phyloP scores from a whole-genome alignment of 2,888 invertebrate genomes.

The Lissocephala sabroskyi region DNA sequence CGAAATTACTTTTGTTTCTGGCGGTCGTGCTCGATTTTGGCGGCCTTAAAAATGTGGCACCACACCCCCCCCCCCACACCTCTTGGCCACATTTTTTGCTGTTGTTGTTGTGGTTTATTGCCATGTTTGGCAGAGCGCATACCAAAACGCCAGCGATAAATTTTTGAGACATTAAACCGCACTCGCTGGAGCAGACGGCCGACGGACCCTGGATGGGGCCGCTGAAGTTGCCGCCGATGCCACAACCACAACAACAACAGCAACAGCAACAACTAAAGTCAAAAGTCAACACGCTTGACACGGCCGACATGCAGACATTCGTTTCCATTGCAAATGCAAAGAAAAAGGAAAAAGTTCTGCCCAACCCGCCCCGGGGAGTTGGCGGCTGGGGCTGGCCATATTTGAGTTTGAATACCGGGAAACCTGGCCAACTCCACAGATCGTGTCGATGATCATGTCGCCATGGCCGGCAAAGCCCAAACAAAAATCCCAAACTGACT shows the following conservation, averaged over 20 bases:
- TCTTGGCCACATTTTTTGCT: background rate
- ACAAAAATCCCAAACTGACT: conserved; percentile 12
- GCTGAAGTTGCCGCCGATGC: conserved; percentile 14
- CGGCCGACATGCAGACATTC: conserved; percentile 63
- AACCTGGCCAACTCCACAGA: conserved; percentile 46
- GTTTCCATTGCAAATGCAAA: conserved; percentile 54
- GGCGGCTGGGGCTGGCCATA: conserved; percentile 30
- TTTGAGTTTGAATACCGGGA: conserved; percentile 50
- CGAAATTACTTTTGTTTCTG: too few species aligned
- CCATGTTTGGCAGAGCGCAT: conserved; percentile 52
- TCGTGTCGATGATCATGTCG: conserved; percentile 55
- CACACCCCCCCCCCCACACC: too few species aligned
- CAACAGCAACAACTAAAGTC: conserved; percentile 34
- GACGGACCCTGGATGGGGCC: conserved; percentile 9
- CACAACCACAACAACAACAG: conserved; percentile 4
- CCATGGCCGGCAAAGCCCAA: conserved; percentile 6
- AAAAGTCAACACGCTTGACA: conserved; percentile 67
- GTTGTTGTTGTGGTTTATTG: conserved; percentile 40
- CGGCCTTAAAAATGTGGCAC: too few species aligned
- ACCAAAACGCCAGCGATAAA: conserved; percentile 62
- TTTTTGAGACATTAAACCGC: conserved; percentile 64
- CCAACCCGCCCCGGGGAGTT: conserved; percentile 13
- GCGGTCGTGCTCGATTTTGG: background rate
- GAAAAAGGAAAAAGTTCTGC: too few species aligned
- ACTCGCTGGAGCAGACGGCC: conserved; percentile 29